These are phyloP conservation scores for Tragopan temminckii DNA, from an alignment of 2,797 vertebrate species.

Conservation along the genomic window DNA sequence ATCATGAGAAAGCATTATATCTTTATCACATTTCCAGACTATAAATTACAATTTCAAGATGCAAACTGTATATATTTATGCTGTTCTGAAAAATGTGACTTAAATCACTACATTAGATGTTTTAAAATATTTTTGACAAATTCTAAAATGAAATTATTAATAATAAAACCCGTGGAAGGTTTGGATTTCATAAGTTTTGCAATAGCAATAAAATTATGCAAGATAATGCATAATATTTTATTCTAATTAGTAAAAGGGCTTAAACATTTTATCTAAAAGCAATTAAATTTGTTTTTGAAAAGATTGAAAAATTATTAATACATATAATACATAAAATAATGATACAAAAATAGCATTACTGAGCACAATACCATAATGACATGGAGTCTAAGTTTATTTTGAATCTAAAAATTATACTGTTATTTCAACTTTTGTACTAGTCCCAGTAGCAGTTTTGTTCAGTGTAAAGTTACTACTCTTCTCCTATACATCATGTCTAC, in stretches of 20 bases:
- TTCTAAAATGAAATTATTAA: background rate
- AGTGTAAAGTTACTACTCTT: background rate
- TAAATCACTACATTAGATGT: background rate
- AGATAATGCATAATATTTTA: background rate
- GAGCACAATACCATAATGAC: background rate
- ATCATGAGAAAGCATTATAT: slow-evolving; percentile 36
- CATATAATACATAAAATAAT: background rate
- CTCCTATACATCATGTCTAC: background rate
- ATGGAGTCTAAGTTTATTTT: background rate
- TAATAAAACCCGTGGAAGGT: background rate
- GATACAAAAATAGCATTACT: background rate
- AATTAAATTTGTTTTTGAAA: background rate
- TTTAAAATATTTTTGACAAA: background rate
- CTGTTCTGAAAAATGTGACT: slow-evolving; percentile 7
- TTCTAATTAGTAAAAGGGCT: background rate
- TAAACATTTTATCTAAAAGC: background rate
- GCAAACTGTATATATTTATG: slow-evolving; percentile 37
- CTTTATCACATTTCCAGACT: slow-evolving; percentile 62
- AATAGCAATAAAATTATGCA: background rate
- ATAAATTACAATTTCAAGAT: slow-evolving; percentile 40
- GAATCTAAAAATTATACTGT: background rate
- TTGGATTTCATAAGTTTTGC: background rate
- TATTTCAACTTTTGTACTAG: background rate
- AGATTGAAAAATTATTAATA: background rate
- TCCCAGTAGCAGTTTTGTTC: background rate